phyloP scores from a whole-genome alignment of 2,113 vertebrate genomes.

The Anser cygnoides region DNA sequence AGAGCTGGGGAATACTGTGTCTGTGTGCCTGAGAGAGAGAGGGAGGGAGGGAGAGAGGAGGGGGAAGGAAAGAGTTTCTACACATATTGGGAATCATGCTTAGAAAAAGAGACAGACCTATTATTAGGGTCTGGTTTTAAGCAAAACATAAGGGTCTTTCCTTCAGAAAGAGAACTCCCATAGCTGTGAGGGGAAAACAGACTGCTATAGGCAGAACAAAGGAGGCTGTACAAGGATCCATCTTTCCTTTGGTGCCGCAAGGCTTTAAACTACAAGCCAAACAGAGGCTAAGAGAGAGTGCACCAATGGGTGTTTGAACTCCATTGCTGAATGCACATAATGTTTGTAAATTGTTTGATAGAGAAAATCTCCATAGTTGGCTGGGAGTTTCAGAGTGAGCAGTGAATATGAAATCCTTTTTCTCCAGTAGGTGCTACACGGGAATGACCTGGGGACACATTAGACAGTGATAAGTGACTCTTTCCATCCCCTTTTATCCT shows the following conservation, averaged over 20 bases:
- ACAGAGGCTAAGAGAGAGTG: background rate
- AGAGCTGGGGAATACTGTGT: background rate
- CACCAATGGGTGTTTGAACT: background rate
- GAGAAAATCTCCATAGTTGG: conserved; percentile 60
- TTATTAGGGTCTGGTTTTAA: background rate
- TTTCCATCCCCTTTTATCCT: conserved; percentile 80
- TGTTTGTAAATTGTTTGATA: conserved; percentile 51
- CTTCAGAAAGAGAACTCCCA: background rate
- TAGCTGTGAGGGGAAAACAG: background rate
- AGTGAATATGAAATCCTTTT: conserved; percentile 65
- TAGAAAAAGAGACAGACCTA: background rate
- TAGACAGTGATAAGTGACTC: conserved; percentile 78
- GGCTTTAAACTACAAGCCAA: background rate
- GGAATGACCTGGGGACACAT: conserved; percentile 80
- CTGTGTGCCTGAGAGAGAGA: background rate
- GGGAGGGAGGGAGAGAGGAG: background rate
- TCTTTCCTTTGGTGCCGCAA: background rate
- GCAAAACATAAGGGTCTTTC: background rate
- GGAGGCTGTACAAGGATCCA: background rate
- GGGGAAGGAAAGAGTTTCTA: background rate
- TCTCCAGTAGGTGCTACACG: conserved; percentile 55
- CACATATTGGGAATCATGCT: background rate
- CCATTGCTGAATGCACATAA: background rate
- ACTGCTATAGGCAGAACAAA: background rate
- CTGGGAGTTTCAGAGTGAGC: conserved; percentile 42